Evolutionary conservation across 2,888 invertebrate genomes (phyloP).

Genomic region (Sesia bembeciformis): DNA sequence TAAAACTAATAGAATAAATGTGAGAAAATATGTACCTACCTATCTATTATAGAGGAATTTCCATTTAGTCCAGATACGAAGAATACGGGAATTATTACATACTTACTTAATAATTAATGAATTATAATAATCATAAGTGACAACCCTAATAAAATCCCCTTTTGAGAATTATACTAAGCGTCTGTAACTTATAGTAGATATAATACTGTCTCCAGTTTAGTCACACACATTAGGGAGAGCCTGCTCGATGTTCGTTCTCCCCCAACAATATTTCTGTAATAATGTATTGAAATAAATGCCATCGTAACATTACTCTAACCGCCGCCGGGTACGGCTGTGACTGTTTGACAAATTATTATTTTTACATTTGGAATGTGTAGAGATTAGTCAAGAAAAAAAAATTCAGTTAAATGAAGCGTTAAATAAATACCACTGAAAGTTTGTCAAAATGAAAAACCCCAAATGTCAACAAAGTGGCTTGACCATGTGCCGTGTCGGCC

Average conservation of each 20-base stretch:
- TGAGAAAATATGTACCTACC: too few species aligned
- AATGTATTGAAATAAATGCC: conserved; percentile 50
- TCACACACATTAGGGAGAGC: conserved; percentile 45
- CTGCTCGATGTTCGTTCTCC: conserved; percentile 24
- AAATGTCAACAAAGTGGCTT: conserved; percentile 47
- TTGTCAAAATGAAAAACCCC: conserved; percentile 40
- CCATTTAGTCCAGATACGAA: too few species aligned
- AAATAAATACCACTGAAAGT: conserved; percentile 5
- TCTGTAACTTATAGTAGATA: conserved; percentile 47
- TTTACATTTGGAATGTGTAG: conserved; percentile 8
- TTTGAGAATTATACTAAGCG: conserved; percentile 49
- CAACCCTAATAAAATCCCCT: conserved; percentile 37
- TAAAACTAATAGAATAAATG: too few species aligned
- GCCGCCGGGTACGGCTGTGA: conserved; percentile 11
- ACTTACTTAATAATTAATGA: too few species aligned
- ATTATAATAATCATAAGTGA: conserved; percentile 5
- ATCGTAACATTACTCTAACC: conserved; percentile 38
- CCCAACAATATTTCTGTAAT: conserved; percentile 43
- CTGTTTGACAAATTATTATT: conserved; percentile 26
- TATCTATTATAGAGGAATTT: too few species aligned
- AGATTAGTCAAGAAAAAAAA: conserved; percentile 12
- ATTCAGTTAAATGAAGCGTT: conserved; percentile 18
- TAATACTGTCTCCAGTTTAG: conserved; percentile 47
- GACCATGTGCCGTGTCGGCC: conserved; percentile 16
- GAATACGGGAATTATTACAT: too few species aligned